These are phyloP conservation scores for Struthio camelus DNA, from an alignment of 2,113 vertebrate genomes.

Conservation along the genomic window DNA sequence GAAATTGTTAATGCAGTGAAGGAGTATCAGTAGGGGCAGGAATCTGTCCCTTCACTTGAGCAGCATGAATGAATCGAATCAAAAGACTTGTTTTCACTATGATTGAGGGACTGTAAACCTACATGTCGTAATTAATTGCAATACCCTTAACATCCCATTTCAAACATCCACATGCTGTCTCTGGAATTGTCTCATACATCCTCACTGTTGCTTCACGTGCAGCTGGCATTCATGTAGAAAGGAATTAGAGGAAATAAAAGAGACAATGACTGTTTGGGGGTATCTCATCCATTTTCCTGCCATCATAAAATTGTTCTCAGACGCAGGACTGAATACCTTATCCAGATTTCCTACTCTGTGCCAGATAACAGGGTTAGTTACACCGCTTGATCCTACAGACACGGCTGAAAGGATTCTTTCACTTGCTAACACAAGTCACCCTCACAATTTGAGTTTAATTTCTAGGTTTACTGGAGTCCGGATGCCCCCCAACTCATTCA, in stretches of 20 bases:
- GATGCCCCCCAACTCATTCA: background rate
- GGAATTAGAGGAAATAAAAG: background rate
- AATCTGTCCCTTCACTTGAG: background rate
- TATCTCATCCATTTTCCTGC: background rate
- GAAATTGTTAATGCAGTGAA: background rate
- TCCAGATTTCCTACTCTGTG: background rate
- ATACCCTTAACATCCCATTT: background rate
- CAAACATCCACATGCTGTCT: background rate
- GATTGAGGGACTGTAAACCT: background rate
- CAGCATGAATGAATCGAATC: background rate
- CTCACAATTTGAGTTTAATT: background rate
- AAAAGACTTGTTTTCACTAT: background rate
- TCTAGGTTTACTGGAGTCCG: background rate
- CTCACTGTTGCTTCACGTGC: background rate
- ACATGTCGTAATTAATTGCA: background rate
- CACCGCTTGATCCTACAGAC: background rate
- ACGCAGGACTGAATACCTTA: background rate
- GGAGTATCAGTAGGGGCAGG: background rate
- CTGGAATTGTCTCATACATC: background rate
- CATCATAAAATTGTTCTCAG: background rate
- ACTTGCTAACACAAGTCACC: background rate
- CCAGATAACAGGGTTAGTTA: background rate
- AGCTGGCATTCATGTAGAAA: background rate
- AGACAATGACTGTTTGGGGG: background rate
- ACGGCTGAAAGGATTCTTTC: background rate